phyloP scores from a whole-genome alignment of 2,888 invertebrate genomes.

The Dinocampus coccinellae region DNA sequence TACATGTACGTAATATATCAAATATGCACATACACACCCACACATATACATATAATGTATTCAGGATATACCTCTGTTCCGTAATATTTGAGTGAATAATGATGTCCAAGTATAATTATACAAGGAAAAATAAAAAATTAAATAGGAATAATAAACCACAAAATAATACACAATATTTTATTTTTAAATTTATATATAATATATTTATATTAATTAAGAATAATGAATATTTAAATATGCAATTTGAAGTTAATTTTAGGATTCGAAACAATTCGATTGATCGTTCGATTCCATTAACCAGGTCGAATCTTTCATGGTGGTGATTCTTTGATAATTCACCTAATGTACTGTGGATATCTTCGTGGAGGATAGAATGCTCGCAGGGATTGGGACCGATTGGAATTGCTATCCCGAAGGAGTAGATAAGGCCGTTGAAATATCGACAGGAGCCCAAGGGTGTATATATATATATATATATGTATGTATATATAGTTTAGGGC shows the following conservation, averaged over 20 bases:
- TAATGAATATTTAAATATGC: neutral
- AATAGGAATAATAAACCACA: neutral
- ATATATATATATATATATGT: no score
- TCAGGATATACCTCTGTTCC: constrained; percentile 10
- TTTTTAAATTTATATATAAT: neutral
- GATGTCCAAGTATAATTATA: neutral
- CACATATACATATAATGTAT: constrained; percentile 15
- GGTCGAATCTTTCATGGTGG: constrained; percentile 11
- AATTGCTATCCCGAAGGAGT: constrained; percentile 58
- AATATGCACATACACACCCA: constrained; percentile 25
- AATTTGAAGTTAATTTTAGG: neutral
- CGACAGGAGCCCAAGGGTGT: constrained; percentile 62
- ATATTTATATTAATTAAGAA: neutral
- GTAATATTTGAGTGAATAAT: neutral
- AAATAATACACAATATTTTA: neutral
- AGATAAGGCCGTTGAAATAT: constrained; percentile 65
- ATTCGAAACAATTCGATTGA: constrained; percentile 18
- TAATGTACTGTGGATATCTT: constrained; percentile 47
- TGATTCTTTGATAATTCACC: constrained; percentile 30
- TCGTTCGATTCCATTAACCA: constrained; percentile 26
- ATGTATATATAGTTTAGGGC: constrained; percentile 49
- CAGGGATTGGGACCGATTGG: constrained; percentile 46
- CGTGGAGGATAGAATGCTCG: constrained; percentile 46
- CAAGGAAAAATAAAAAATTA: neutral
- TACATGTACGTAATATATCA: constrained; percentile 43